A percentile compares a stretch with the other conserved stretches of the same genome.
Evolutionary conservation across 1,140 invertebrate species (phyloP).

Genomic region (Lepidurus packardi): DNA sequence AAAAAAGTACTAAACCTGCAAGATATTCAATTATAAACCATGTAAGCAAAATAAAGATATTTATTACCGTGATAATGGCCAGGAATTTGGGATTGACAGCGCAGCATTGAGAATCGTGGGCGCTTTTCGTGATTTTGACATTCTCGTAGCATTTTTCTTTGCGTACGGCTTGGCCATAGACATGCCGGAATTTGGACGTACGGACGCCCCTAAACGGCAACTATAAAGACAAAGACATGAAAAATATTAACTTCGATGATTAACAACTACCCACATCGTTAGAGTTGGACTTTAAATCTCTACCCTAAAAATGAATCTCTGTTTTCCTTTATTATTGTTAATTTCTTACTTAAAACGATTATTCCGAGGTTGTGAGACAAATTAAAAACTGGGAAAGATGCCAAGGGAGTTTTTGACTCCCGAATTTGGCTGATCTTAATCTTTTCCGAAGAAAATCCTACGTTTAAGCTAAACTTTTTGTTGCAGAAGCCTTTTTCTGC

Average conservation of each 20-base stretch:
- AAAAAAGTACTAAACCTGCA: not conserved
- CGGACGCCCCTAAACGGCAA: conserved; percentile 76
- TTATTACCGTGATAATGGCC: conserved; percentile 55
- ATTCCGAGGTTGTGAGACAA: not conserved
- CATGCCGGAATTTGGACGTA: conserved; percentile 86
- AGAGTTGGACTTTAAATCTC: not conserved
- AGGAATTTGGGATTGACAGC: conserved; percentile 92
- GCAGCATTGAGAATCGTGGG: conserved; percentile 86
- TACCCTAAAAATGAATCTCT: not conserved
- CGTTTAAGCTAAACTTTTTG: not conserved
- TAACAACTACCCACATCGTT: not conserved
- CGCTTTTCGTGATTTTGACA: conserved; percentile 84
- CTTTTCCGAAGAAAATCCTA: not conserved
- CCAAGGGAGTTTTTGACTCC: not conserved
- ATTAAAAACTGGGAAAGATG: not conserved
- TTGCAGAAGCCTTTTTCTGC: not conserved
- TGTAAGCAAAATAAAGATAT: conserved; percentile 44
- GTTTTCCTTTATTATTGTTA: no score
- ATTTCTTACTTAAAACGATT: not conserved
- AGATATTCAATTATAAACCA: conserved; percentile 34
- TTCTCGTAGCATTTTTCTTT: conserved; percentile 87
- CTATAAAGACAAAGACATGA: conserved; percentile 49
- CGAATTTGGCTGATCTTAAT: not conserved
- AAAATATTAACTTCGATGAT: conserved; percentile 23
- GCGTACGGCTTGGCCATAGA: conserved; percentile 81